Percentiles rank a stretch among this genome's conserved stretches.
Evolutionary conservation across 1,140 invertebrate species (phyloP).

Genomic region (Zaprionus kolodkinae): DNA sequence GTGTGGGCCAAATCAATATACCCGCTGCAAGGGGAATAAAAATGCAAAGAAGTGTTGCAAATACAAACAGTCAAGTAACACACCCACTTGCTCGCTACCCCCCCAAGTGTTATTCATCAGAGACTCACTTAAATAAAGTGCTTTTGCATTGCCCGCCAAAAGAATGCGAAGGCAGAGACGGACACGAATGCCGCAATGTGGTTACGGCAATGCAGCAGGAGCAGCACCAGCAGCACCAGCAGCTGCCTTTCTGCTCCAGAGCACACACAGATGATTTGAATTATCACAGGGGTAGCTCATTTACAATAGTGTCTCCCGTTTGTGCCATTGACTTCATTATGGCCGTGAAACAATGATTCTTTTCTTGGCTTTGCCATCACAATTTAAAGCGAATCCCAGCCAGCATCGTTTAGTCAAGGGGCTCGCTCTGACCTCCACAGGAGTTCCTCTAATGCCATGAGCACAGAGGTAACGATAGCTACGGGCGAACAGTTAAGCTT

Average conservation of each 20-base stretch:
- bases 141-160: constrained; percentile 79
- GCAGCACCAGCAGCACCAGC: not conserved
- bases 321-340: constrained; percentile 56
- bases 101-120: constrained; percentile 79
- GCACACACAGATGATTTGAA: constrained; percentile 63
- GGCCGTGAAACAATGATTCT: constrained; percentile 16
- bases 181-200: constrained; percentile 62
- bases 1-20: no score
- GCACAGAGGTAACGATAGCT: no score
- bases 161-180: constrained; percentile 55
- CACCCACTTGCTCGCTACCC: constrained; percentile 12
- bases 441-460: no score
- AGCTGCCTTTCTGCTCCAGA: not conserved
- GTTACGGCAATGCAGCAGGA: constrained; percentile 13
- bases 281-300: constrained; percentile 67
- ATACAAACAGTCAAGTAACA: constrained; percentile 66
- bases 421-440: no score
- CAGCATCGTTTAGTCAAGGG: no score
- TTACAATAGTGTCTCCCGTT: constrained; percentile 34
- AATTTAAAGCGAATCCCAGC: no score
- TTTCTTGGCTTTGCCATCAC: constrained; percentile 10
- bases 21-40: not conserved
- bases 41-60: constrained; percentile 78
- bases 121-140: constrained; percentile 84
- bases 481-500: no score